Conservation (phyloP, 2,888 invertebrate genomes). For the Diplolepis rosae region DNA sequence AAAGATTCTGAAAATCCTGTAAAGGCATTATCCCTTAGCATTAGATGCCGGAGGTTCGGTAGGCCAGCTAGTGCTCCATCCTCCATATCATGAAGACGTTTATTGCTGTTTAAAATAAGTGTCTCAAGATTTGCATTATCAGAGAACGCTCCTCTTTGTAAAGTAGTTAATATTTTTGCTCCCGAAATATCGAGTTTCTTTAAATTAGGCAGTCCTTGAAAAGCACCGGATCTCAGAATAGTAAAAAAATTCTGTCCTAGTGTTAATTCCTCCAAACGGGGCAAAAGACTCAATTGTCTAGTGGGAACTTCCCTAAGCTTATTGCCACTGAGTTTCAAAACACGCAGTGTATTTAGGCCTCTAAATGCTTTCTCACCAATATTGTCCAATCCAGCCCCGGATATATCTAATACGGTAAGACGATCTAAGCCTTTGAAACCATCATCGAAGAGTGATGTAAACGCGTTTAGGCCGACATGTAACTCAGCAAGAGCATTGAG, state of each 20-base stretch:
- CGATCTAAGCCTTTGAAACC: slow-evolving; percentile 86
- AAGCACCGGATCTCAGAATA: slow-evolving; percentile 82
- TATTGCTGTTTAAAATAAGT: slow-evolving; percentile 85
- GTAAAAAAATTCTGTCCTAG: slow-evolving; percentile 89
- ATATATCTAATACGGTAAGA: slow-evolving; percentile 85
- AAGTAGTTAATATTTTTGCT: slow-evolving; percentile 81
- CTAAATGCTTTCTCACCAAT: slow-evolving; percentile 85
- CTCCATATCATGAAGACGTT: slow-evolving; percentile 82
- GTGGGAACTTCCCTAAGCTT: slow-evolving; percentile 85
- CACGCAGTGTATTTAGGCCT: slow-evolving; percentile 84
- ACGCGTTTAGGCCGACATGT: slow-evolving; percentile 88
- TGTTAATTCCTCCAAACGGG: slow-evolving; percentile 85
- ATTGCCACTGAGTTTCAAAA: slow-evolving; percentile 87
- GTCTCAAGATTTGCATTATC: slow-evolving; percentile 88
- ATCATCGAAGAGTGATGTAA: slow-evolving; percentile 84
- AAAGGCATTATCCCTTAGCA: slow-evolving; percentile 86
- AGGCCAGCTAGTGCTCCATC: slow-evolving; percentile 86
- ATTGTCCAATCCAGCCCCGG: slow-evolving; percentile 86
- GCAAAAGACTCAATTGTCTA: slow-evolving; percentile 81
- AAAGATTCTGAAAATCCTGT: slow-evolving; percentile 85
- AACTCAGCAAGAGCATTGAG: slow-evolving; percentile 88
- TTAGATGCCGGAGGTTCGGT: slow-evolving; percentile 85
- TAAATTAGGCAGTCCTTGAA: slow-evolving; percentile 85
- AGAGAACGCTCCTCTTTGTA: slow-evolving; percentile 86
- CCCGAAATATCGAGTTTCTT: slow-evolving; percentile 86